These are phyloP conservation scores for Brenthis daphne DNA, from an alignment of 2,888 invertebrate species.

Conservation along the genomic window DNA sequence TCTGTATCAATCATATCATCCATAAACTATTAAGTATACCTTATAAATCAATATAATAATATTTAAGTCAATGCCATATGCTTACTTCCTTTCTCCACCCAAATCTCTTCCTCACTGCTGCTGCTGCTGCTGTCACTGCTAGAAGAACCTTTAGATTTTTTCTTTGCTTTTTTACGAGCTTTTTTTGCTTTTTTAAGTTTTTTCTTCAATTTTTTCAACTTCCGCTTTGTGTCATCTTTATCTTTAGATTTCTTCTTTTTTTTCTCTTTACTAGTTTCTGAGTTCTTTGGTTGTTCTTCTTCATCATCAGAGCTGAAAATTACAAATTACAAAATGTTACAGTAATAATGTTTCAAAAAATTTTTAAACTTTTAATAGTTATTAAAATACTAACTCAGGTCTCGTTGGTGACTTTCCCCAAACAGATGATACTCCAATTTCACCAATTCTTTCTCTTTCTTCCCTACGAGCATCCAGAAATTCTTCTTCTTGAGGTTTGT, in stretches of 20 bases:
- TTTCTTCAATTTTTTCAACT: constrained; percentile 80
- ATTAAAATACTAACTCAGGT: constrained; percentile 81
- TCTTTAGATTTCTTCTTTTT: constrained; percentile 69
- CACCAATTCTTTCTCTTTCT: constrained; percentile 88
- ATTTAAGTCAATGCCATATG: constrained; percentile 21
- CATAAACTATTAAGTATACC: too few relatives aligned
- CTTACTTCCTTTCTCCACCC: constrained; percentile 86
- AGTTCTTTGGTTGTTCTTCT: constrained; percentile 60
- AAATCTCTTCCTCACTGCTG: constrained; percentile 79
- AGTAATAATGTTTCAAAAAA: background rate
- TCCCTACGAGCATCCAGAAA: constrained; percentile 87
- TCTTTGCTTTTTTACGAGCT: constrained; percentile 78
- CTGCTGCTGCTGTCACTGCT: constrained; percentile 65
- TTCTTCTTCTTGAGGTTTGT: constrained; percentile 56
- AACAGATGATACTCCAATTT: constrained; percentile 84
- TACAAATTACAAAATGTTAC: background rate
- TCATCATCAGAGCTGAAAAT: constrained; percentile 74
- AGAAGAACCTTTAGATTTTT: constrained; percentile 61
- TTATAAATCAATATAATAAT: too few relatives aligned
- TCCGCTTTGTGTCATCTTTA: constrained; percentile 80
- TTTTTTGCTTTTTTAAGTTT: constrained; percentile 79
- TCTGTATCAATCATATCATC: too few relatives aligned
- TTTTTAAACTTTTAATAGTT: constrained; percentile 34
- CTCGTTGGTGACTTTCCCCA: constrained; percentile 90
- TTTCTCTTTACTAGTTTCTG: constrained; percentile 69